Evolutionary conservation across 2,797 vertebrate genomes (phyloP).

Genomic region (Hemitrygon akajei): DNA sequence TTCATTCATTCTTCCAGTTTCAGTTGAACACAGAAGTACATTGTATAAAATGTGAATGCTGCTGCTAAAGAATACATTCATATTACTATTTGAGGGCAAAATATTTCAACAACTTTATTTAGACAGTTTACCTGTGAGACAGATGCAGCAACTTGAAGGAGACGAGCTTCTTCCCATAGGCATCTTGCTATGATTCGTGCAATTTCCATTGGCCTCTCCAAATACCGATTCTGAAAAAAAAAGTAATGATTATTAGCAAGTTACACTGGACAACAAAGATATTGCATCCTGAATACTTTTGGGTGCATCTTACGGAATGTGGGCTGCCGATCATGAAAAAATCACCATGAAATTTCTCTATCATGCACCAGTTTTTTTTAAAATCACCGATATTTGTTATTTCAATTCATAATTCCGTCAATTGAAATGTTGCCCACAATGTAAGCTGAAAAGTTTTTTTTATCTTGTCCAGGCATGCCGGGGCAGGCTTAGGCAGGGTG

Average conservation of each 20-base stretch:
- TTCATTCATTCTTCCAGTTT: neutral
- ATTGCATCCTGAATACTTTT: too few species aligned
- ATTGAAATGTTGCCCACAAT: too few species aligned
- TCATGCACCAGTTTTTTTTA: too few species aligned
- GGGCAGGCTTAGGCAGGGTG: too few species aligned
- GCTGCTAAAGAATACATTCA: neutral
- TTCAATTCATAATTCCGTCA: too few species aligned
- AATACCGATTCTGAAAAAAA: slow-evolving; percentile 75
- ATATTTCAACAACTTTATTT: neutral
- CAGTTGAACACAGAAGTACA: neutral
- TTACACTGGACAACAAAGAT: neutral
- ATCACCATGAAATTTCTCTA: too few species aligned
- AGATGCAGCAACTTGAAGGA: slow-evolving; percentile 83
- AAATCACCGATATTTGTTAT: too few species aligned
- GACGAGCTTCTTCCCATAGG: slow-evolving; percentile 88
- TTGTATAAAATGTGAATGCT: neutral
- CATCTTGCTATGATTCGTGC: slow-evolving; percentile 93
- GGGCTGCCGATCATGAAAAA: too few species aligned
- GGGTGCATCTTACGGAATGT: too few species aligned
- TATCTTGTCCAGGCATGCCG: too few species aligned
- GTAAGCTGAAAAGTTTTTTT: too few species aligned
- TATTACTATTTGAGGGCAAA: neutral
- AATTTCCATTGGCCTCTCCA: slow-evolving; percentile 97
- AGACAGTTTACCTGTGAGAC: slow-evolving; percentile 74
- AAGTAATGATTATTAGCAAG: neutral